Base-by-base conservation (phyloP, 2,888 invertebrate species). In the Drosophila seclusa region DNA sequence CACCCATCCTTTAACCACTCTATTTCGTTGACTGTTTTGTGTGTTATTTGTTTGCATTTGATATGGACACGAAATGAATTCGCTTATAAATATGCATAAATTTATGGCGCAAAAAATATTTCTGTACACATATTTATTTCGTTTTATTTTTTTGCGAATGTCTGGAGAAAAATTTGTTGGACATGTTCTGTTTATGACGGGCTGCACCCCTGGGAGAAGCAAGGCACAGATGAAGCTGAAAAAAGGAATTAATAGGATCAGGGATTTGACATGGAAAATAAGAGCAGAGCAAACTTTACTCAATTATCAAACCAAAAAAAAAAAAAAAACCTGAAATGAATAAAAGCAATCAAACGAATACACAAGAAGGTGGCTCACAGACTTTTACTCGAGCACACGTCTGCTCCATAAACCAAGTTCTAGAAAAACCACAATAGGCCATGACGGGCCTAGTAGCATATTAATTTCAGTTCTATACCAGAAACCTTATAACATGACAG, bases 21-120 rank as follows among this genome's bases (percentile, higher is more conserved):
- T 45, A 29, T 40, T 68, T 52, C n/a, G 40, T 31, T 66, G 65
- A 42, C 64, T 50, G 45, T 68, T 73, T 42, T 67, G 42, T 59
- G 71, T 83, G 80, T 71, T 86, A 72, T 86, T 86, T 90, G 89
- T 90, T 90, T 83, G 86, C 90, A 90, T 86, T 88, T 75, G 90
- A 83, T 86, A 83, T 87, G 87, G 82, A 87, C 90, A 79, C 64
- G 87, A 72, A 76, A 83, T 79, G 72, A 72, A 89, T 83, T 78
- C 61, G 69, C 75, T 70, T 79, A 87, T 87, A 89, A 87, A 90
- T 90, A 87, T 90, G 90, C 89, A 87, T 90, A 84, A 82, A 77
- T 87, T 75, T 90, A 72, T 87, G 74, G 55, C 66, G 50, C 21
- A 76, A 80, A 72, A 71, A 73, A 36, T 45, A 54, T 71, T 66